A percentile compares a stretch with the other conserved stretches of the same genome.
These are phyloP conservation scores for Hedya salicella DNA, from an alignment of 2,888 invertebrate species.

Conservation along the genomic window DNA sequence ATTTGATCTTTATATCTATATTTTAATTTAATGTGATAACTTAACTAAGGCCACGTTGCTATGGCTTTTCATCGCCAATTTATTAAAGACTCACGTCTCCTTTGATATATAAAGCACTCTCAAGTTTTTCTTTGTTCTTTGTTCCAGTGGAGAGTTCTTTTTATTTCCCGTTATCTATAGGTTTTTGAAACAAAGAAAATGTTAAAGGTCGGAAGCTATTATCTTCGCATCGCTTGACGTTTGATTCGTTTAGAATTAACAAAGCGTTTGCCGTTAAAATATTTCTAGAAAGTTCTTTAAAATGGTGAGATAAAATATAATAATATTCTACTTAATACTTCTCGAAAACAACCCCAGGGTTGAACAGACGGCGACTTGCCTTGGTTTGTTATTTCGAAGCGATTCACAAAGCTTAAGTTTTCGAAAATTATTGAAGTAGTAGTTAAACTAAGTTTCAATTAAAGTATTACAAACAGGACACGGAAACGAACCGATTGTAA, in stretches of 20 bases:
- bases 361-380: not conserved
- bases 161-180: conserved; percentile 15
- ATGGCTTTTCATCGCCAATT: not conserved
- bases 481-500: not conserved
- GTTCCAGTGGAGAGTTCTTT: not conserved
- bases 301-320: not conserved
- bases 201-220: conserved; percentile 22
- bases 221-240: conserved; percentile 3
- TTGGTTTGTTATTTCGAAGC: conserved; percentile 4
- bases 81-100: not conserved
- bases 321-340: too few relatives aligned
- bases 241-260: conserved; percentile 15
- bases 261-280: conserved; percentile 15
- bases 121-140: conserved; percentile 6
- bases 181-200: conserved; percentile 22
- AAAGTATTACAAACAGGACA: too few relatives aligned
- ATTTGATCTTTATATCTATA: too few relatives aligned
- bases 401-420: not conserved
- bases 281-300: conserved; percentile 1
- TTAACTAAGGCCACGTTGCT: not conserved
- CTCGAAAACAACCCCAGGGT: conserved; percentile 7
- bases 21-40: too few relatives aligned
- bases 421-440: not conserved
- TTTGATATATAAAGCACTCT: not conserved
- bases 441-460: not conserved